These are phyloP conservation scores for Yponomeuta cagnagella DNA, from an alignment of 2,888 invertebrate genomes.

Conservation along the genomic window DNA sequence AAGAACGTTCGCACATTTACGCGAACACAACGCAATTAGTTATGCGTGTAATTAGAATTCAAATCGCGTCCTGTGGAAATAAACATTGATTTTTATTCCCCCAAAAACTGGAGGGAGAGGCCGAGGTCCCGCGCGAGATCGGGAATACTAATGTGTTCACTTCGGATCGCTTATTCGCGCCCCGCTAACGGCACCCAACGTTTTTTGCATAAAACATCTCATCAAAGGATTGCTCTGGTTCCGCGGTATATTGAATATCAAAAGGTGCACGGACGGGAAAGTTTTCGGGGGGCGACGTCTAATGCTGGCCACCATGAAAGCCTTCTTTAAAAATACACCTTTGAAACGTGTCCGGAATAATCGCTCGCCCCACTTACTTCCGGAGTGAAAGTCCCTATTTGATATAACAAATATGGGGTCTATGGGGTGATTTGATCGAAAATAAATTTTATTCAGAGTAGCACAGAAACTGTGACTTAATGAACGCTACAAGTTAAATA, in stretches of 20 bases:
- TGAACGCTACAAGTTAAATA: too few relatives aligned
- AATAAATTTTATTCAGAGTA: neutral
- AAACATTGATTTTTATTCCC: slow-evolving; percentile 76
- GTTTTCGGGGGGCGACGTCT: slow-evolving; percentile 58
- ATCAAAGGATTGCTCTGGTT: slow-evolving; percentile 74
- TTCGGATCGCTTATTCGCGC: slow-evolving; percentile 72
- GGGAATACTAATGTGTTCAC: slow-evolving; percentile 74
- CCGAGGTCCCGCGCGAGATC: slow-evolving; percentile 48
- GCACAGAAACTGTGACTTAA: too few relatives aligned
- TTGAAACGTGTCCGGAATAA: slow-evolving; percentile 68
- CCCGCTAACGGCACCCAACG: slow-evolving; percentile 67
- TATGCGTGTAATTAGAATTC: slow-evolving; percentile 68
- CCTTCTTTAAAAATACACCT: slow-evolving; percentile 72
- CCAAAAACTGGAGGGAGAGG: slow-evolving; percentile 58
- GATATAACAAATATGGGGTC: slow-evolving; percentile 9
- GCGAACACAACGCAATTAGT: slow-evolving; percentile 67
- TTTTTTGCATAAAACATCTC: slow-evolving; percentile 77
- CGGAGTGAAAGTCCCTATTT: slow-evolving; percentile 1
- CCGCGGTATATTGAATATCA: slow-evolving; percentile 74
- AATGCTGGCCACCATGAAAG: slow-evolving; percentile 64
- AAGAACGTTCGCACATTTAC: slow-evolving; percentile 46
- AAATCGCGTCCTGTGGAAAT: slow-evolving; percentile 64
- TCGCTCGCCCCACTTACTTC: slow-evolving; percentile 36
- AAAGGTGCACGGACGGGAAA: slow-evolving; percentile 68
- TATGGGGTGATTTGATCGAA: neutral